These are phyloP conservation scores for Triplophysa yarkandensis DNA, from an alignment of 2,797 vertebrate genomes.

Conservation along the genomic window DNA sequence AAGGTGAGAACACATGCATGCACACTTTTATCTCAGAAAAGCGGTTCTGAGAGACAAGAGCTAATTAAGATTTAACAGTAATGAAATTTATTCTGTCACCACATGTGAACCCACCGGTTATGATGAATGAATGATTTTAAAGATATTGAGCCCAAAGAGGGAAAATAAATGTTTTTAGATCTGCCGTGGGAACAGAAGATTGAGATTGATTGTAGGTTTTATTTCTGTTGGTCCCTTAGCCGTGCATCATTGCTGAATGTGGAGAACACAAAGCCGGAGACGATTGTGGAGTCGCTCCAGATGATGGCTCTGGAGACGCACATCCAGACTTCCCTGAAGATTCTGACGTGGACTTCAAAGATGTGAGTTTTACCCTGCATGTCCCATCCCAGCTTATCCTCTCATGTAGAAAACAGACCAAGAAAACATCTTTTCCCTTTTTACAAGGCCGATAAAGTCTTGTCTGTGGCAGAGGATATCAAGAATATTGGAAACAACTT, in stretches of 20 bases:
- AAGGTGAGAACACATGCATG: conserved; percentile 77
- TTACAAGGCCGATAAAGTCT: conserved; percentile 85
- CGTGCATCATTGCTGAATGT: conserved; percentile 86
- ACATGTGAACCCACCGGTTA: conserved; percentile 15
- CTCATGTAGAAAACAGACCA: neutral
- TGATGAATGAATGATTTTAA: conserved; percentile 16
- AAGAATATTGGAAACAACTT: conserved; percentile 93
- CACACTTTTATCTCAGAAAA: neutral
- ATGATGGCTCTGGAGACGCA: conserved; percentile 85
- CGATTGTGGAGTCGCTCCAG: conserved; percentile 77
- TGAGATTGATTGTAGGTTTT: neutral
- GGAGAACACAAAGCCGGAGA: conserved; percentile 89
- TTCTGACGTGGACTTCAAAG: conserved; percentile 86
- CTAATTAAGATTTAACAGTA: conserved; percentile 10
- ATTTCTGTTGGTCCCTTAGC: conserved; percentile 65
- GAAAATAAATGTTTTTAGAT: neutral
- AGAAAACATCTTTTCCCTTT: conserved; percentile 20
- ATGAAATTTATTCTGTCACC: conserved; percentile 16
- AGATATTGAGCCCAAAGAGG: neutral
- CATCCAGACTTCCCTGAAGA: conserved; percentile 94
- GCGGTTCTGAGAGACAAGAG: neutral
- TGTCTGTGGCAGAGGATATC: conserved; percentile 87
- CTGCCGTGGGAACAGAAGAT: neutral
- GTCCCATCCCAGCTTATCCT: neutral
- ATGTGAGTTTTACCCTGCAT: conserved; percentile 72